Evolutionary conservation across 2,797 vertebrate genomes (phyloP).

Genomic region (Odontamblyopus lacepedii): DNA sequence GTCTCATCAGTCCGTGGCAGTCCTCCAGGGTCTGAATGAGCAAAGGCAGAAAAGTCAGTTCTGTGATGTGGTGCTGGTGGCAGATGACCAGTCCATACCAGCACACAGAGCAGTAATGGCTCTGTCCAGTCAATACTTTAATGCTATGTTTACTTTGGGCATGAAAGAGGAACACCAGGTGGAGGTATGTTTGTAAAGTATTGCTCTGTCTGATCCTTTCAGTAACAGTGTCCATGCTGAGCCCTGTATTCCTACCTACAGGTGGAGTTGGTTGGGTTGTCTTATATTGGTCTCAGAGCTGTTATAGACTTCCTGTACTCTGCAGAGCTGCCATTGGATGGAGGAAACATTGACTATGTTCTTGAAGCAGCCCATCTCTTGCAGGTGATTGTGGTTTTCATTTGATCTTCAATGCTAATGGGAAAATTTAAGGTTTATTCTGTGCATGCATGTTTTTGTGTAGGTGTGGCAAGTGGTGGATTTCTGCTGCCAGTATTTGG

Average conservation of each 20-base stretch:
- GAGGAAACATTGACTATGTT: conserved; percentile 87
- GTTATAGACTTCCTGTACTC: conserved; percentile 93
- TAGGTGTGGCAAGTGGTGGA: conserved; percentile 93
- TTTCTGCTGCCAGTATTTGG: conserved; percentile 95
- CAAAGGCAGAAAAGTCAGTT: conserved; percentile 86
- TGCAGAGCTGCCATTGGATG: conserved; percentile 86
- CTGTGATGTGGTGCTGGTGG: conserved; percentile 91
- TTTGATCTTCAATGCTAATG: neutral
- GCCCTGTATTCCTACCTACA: conserved; percentile 14
- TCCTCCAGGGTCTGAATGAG: conserved; percentile 88
- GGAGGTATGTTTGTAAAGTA: conserved; percentile 65
- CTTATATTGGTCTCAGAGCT: conserved; percentile 85
- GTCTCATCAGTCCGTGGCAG: conserved; percentile 77
- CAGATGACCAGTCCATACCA: conserved; percentile 80
- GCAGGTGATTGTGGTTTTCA: conserved; percentile 68
- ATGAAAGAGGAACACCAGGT: conserved; percentile 92
- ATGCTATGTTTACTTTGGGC: conserved; percentile 95
- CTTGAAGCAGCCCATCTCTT: conserved; percentile 92
- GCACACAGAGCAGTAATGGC: conserved; percentile 92
- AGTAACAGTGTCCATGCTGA: neutral
- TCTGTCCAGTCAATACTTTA: conserved; percentile 92
- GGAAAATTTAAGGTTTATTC: neutral
- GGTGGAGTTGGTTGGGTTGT: conserved; percentile 90
- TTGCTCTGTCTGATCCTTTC: neutral
- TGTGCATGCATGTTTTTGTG: conserved; percentile 46